Conservation (phyloP, 1,140 invertebrate genomes). For the Physella acuta region DNA sequence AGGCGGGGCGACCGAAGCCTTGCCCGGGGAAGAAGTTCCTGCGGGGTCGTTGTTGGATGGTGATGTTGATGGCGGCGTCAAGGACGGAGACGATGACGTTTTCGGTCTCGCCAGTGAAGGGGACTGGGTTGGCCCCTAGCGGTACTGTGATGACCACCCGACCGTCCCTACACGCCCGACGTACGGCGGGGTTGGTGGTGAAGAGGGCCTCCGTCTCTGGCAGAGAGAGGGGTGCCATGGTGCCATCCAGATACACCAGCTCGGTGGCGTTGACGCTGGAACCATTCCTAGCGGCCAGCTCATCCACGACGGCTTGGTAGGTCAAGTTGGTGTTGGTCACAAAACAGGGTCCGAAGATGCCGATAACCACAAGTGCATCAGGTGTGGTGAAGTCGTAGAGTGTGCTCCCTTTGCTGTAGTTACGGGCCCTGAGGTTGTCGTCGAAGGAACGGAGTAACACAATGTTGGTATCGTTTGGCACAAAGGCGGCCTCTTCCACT, state of each 20-base stretch:
- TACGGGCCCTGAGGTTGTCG: background rate
- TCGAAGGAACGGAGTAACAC: background rate
- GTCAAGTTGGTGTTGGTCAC: background rate
- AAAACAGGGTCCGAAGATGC: background rate
- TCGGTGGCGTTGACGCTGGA: background rate
- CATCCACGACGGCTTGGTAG: background rate
- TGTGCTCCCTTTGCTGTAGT: background rate
- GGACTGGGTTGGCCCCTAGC: no score
- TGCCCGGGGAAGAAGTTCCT: no score
- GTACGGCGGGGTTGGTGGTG: background rate
- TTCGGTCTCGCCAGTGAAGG: no score
- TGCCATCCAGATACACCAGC: background rate
- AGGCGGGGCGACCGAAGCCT: no score
- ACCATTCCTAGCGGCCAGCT: background rate
- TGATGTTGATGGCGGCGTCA: no score
- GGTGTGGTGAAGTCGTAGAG: background rate
- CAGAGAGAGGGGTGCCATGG: background rate
- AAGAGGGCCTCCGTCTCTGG: background rate
- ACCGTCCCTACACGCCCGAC: background rate
- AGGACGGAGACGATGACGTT: no score
- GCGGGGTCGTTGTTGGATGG: no score
- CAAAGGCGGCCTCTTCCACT: background rate
- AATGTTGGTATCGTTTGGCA: background rate
- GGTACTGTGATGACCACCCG: background rate
- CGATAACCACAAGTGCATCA: background rate